A percentile compares a stretch with the other conserved stretches of the same genome.
Evolutionary conservation across 2,888 invertebrate genomes (phyloP).

Genomic region (Parapristionchus giblindavisi): DNA sequence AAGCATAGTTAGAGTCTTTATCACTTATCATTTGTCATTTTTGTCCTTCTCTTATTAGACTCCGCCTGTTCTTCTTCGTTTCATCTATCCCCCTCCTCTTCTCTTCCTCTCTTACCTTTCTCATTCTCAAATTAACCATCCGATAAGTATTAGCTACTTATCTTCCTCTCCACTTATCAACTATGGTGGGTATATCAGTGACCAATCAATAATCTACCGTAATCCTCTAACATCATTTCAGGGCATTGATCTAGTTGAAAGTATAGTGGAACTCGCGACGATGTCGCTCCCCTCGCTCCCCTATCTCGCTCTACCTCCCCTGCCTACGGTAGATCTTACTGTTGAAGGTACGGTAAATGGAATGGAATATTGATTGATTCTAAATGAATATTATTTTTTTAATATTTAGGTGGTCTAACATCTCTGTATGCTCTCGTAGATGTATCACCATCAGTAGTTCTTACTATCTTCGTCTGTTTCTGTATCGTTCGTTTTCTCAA

Average conservation of each 20-base stretch:
- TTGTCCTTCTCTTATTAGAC: constrained; percentile 5
- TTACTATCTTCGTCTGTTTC: constrained; percentile 12
- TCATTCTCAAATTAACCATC: not conserved
- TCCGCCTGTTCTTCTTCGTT: constrained; percentile 11
- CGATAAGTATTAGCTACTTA: not conserved
- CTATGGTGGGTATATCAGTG: not conserved
- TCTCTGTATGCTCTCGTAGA: constrained; percentile 32
- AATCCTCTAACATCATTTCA: too few relatives aligned
- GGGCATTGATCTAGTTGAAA: constrained; percentile 18
- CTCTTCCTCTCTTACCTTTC: not conserved
- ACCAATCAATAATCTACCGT: constrained; percentile 4
- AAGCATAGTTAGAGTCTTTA: too few relatives aligned
- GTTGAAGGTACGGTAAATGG: constrained; percentile 1
- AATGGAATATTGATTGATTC: not conserved
- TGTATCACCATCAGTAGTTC: constrained; percentile 10
- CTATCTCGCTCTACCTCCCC: constrained; percentile 17
- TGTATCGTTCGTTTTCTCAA: constrained; percentile 34
- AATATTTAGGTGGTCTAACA: constrained; percentile 18
- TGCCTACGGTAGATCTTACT: constrained; percentile 13
- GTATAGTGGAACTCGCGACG: constrained; percentile 8
- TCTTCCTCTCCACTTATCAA: constrained; percentile 6
- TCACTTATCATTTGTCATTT: not conserved
- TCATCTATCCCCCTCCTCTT: not conserved
- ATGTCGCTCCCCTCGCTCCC: constrained; percentile 29
- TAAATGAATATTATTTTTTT: not conserved